phyloP scores from a whole-genome alignment of 30 jellyfish, hydroid and myxozoan genomes.

The Chironex yamaguchii region DNA sequence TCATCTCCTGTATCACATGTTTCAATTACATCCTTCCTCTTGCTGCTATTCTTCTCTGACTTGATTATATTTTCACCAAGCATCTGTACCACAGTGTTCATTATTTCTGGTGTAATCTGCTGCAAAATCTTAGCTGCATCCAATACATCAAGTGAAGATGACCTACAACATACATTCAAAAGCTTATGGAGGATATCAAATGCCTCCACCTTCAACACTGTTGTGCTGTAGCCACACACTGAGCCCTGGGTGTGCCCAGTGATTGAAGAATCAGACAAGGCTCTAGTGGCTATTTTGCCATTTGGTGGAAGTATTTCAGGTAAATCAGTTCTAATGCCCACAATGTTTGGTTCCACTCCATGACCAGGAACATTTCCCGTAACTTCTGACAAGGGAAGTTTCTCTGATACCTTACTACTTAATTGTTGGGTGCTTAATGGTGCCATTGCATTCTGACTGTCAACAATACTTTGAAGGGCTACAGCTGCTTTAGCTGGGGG shows the following conservation, averaged over 20 bases:
- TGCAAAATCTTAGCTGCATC: slow-evolving; percentile 82
- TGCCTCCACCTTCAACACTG: slow-evolving; percentile 83
- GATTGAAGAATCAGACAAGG: background rate
- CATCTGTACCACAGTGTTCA: slow-evolving; percentile 66
- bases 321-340: too few relatives aligned
- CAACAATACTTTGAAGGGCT: too few relatives aligned
- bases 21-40: background rate
- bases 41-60: background rate
- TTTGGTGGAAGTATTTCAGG: background rate
- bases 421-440: too few relatives aligned
- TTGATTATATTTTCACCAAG: slow-evolving; percentile 39
- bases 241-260: background rate
- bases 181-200: slow-evolving; percentile 81
- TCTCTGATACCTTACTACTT: background rate
- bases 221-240: background rate
- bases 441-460: too few relatives aligned
- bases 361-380: background rate
- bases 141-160: slow-evolving; percentile 53
- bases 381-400: background rate
- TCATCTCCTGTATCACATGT: background rate
- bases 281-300: background rate
- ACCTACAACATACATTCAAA: slow-evolving; percentile 75
- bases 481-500: too few relatives aligned
- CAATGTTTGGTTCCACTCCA: background rate
- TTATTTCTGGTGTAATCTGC: slow-evolving; percentile 84